Evolutionary conservation across 1,140 invertebrate genomes (phyloP).

Genomic region (Pogonomyrmex barbatus): DNA sequence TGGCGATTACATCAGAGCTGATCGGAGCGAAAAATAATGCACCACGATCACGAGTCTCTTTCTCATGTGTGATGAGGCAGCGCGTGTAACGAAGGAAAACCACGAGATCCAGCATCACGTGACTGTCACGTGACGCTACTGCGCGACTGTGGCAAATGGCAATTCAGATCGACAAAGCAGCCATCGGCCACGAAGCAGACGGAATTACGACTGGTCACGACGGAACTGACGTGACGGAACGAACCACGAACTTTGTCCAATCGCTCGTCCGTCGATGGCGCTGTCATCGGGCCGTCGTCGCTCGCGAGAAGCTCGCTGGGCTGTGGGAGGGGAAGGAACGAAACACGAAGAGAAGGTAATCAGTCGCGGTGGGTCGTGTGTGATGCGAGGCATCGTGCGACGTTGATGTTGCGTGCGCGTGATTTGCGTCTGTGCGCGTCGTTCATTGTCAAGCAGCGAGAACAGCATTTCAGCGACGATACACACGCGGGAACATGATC

Average conservation of each 20-base stretch:
- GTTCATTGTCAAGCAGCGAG: conserved; percentile 53
- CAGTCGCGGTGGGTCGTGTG: conserved; percentile 64
- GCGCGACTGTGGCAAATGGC: background rate
- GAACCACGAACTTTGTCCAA: background rate
- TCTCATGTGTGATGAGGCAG: no score
- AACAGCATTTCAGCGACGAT: background rate
- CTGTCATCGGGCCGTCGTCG: conserved; percentile 1
- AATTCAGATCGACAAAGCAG: no score
- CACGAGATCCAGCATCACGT: background rate
- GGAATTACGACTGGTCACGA: no score
- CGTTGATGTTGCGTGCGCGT: conserved; percentile 48
- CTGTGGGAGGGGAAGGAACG: background rate
- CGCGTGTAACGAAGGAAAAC: no score
- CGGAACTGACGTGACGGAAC: background rate
- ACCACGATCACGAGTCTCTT: no score
- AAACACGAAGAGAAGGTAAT: conserved; percentile 30
- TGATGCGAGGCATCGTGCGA: conserved; percentile 43
- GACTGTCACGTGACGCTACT: background rate
- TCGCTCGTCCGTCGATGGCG: conserved; percentile 16
- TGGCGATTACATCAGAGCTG: background rate
- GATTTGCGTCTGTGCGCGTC: conserved; percentile 54
- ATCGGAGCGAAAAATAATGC: no score
- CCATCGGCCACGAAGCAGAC: background rate
- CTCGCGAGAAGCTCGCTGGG: background rate
- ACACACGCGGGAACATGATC: conserved; percentile 32